Conservation (phyloP, 2,888 invertebrate genomes). For the Phalera bucephala region DNA sequence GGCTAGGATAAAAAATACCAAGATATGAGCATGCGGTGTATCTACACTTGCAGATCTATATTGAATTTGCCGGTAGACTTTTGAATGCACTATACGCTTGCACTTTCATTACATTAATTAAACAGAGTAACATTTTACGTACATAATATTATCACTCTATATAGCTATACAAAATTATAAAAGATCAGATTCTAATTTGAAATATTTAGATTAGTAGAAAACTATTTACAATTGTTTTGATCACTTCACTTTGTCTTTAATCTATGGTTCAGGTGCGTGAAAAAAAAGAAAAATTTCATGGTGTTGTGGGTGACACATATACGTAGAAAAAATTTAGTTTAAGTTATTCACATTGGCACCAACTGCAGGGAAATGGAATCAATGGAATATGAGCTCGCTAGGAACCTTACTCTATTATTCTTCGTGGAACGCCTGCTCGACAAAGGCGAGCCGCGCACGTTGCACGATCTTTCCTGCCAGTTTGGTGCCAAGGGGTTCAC, state of each 20-base stretch:
- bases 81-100: no score
- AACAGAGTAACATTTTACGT: no score
- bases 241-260: constrained; percentile 53
- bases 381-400: constrained; percentile 95
- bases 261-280: constrained; percentile 62
- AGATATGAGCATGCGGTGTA: no score
- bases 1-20: no score
- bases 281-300: constrained; percentile 77
- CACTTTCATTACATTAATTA: no score
- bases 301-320: constrained; percentile 83
- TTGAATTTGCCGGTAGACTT: no score
- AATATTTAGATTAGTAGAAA: no score
- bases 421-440: constrained; percentile 99
- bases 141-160: no score
- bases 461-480: constrained; percentile 99
- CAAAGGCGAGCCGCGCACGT: constrained; percentile 96
- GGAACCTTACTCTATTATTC: constrained; percentile 98
- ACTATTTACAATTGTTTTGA: no score
- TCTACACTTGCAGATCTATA: no score
- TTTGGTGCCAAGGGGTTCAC: constrained; percentile 99
- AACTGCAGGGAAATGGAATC: constrained; percentile 91
- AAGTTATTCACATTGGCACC: constrained; percentile 79
- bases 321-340: constrained; percentile 80
- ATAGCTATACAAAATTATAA: no score
- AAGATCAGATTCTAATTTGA: no score